phyloP scores from a whole-genome alignment of 2,888 invertebrate species.

The Crioceris asparagi region DNA sequence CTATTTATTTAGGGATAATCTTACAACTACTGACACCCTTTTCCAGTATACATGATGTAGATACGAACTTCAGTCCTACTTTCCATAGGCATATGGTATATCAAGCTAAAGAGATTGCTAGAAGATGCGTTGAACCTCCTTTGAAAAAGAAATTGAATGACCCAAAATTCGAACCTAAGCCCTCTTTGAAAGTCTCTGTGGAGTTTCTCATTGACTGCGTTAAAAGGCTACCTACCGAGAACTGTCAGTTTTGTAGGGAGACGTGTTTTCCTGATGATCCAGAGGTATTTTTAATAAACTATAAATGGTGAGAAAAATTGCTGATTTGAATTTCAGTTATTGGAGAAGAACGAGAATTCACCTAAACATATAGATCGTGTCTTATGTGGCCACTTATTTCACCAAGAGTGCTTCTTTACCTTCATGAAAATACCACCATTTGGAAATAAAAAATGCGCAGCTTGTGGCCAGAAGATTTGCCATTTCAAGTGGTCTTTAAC shows the following conservation, averaged over 20 bases:
- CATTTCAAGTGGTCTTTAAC: constrained; percentile 64
- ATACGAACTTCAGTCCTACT: constrained; percentile 55
- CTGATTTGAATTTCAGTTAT: constrained; percentile 33
- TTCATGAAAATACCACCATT: constrained; percentile 66
- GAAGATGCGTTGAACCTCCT: constrained; percentile 59
- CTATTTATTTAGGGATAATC: not conserved
- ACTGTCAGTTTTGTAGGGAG: constrained; percentile 53
- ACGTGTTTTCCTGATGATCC: constrained; percentile 50
- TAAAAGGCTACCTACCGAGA: constrained; percentile 48
- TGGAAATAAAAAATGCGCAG: constrained; percentile 58
- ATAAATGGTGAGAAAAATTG: too few species aligned
- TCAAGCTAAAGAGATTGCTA: constrained; percentile 56
- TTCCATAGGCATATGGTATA: constrained; percentile 50
- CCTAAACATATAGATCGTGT: constrained; percentile 55
- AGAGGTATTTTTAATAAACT: constrained; percentile 30
- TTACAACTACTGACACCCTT: not conserved
- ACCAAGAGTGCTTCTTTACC: constrained; percentile 53
- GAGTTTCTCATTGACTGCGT: constrained; percentile 53
- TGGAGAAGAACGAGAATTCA: constrained; percentile 46
- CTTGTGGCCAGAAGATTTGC: constrained; percentile 53
- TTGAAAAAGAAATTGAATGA: constrained; percentile 43
- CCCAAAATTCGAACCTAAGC: constrained; percentile 48
- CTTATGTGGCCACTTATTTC: constrained; percentile 64
- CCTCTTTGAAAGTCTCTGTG: constrained; percentile 49
- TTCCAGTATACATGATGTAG: constrained; percentile 46